Evolutionary conservation across 1,140 invertebrate species (phyloP), one percentile per base, ranked within the genome.

Genomic region (Mylabris phalerata): DNA sequence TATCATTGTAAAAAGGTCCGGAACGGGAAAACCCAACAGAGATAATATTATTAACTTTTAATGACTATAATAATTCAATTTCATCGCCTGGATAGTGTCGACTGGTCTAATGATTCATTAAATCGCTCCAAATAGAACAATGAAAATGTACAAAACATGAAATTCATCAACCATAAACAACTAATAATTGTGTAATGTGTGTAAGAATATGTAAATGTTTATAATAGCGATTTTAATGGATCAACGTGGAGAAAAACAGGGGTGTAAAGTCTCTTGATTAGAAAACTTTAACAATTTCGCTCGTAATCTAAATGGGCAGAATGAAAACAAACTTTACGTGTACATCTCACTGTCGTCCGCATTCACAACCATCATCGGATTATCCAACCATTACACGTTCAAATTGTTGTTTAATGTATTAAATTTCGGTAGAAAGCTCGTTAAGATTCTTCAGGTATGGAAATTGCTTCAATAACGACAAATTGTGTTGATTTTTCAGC

Each of bases 1-100:
- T 54, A 54, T 54, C 51, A 54, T 54, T 44, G 51, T 25, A 7
- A 32, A 54, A 54, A 54, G 51, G 42, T 45, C 32, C 51, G 9
- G 32, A 46, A 42, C 42, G 41, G 46, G 51, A 25, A 52, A 25
- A 52, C 51, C 51, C 51, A 46, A 45, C 51, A 38, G 27, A 54
- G 51, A 54, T 54, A 54, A 54, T 54, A 54, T 54, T 54, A 54
- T 54, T 54, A 54, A 54, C 51, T 54, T 54, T 45, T 54, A 54
- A 54, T 54, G 51, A 54, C 51, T 45, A 45, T 54, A 54, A 54
- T 54, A 54, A 54, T 54, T 54, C 51, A 54, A 45, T 45, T 45
- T 45, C 41, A 54, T 54, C 51, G 51, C 42, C 26, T 25, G 32
- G 44, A 54, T 39, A 54, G 51, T 54, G 51, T 54, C 13, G 42